Evolutionary conservation across 2,888 invertebrate genomes (phyloP).

Genomic region (Apotomis betuletana): DNA sequence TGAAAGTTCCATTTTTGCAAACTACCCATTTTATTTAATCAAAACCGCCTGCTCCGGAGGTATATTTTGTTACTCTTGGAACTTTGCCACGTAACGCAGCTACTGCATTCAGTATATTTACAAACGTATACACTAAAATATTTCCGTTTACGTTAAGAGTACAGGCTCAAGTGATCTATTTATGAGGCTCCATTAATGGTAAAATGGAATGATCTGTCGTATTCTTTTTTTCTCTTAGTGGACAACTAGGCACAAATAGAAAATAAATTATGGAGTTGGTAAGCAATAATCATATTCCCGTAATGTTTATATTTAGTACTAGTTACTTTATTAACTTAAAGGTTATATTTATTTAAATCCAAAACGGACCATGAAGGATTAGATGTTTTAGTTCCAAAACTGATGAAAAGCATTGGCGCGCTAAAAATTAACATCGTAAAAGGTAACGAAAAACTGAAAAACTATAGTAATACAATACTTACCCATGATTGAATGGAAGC

Average conservation of each 20-base stretch:
- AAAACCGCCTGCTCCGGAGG: no score
- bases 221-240: conserved; percentile 25
- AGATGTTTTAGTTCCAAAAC: not conserved
- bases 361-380: no score
- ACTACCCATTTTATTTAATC: no score
- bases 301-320: conserved; percentile 9
- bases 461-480: not conserved
- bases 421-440: not conserved
- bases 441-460: not conserved
- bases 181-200: conserved; percentile 33
- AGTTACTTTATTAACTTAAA: no score
- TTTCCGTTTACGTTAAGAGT: conserved; percentile 19
- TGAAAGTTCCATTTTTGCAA: no score
- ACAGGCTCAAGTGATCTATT: conserved; percentile 31
- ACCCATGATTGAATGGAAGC: conserved; percentile 17
- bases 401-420: not conserved
- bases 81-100: not conserved
- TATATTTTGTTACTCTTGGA: no score
- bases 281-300: conserved; percentile 10
- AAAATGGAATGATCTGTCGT: conserved; percentile 25
- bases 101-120: conserved; percentile 5
- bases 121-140: conserved; percentile 8
- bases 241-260: conserved; percentile 12
- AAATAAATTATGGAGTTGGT: conserved; percentile 22
- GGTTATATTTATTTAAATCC: no score